phyloP scores from a whole-genome alignment of 64 coral and sea anemone genomes.

The Pocillopora verrucosa region DNA sequence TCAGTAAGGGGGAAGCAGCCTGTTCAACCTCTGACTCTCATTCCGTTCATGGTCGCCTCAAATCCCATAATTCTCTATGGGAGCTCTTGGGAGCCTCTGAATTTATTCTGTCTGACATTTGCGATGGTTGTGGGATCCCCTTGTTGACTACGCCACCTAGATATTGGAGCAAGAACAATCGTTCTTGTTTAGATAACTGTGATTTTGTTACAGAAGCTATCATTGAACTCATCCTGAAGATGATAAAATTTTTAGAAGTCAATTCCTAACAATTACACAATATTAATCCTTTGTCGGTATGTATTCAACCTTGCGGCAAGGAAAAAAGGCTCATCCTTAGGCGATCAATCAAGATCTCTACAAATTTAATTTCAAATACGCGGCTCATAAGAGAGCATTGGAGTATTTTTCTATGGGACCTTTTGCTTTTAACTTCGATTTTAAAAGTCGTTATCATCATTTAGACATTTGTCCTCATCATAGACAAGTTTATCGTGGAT shows the following conservation, averaged over 20 bases:
- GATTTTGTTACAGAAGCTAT: constrained; percentile 21
- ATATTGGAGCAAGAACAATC: not conserved
- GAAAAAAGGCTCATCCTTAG: constrained; percentile 30
- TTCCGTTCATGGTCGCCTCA: no score
- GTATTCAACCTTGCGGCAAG: constrained; percentile 34
- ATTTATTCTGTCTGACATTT: no score
- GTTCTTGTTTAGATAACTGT: not conserved
- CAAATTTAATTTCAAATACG: constrained; percentile 45
- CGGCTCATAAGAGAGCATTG: constrained; percentile 51
- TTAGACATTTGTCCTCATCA: constrained; percentile 8
- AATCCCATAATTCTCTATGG: no score
- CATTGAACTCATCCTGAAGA: constrained; percentile 1
- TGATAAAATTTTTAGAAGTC: constrained; percentile 3
- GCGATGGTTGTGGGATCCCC: no score
- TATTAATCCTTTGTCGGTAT: constrained; percentile 49
- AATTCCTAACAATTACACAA: not conserved
- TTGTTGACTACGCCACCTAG: no score
- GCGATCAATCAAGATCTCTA: constrained; percentile 13
- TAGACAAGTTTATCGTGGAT: constrained; percentile 45
- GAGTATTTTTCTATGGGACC: constrained; percentile 6
- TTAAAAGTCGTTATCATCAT: constrained; percentile 37
- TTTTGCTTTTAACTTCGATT: constrained; percentile 29
- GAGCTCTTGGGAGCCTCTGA: no score
- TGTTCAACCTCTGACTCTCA: no score
- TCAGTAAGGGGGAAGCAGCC: no score